Base-by-base conservation (phyloP, 2,113 vertebrate genomes). In the Catharus bicknelli region DNA sequence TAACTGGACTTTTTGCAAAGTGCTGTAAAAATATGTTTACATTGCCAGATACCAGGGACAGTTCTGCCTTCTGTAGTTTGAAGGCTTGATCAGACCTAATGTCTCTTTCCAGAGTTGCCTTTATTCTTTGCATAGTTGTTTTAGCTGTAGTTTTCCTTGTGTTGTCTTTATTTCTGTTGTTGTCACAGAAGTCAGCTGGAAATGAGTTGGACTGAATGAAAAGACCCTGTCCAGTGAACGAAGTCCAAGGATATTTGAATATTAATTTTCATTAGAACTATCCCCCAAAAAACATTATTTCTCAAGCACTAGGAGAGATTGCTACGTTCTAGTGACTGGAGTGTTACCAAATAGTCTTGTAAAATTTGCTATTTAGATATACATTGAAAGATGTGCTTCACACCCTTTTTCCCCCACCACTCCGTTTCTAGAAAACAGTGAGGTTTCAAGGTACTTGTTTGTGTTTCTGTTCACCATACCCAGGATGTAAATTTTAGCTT, bases 361-460 rank as follows among this genome's bases (percentile, higher is more conserved):
- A 30, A 78, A 29, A 5, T 47, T 69, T 82, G 20, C 9, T 54
- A 0, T 84, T 81, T 53, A 27, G 29, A 70, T 55, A 54, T 54
- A 21, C 0, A 15, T 10, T 69, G 53, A 75, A 82, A 70, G 15
- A 19, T 69, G 16, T 22, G 9, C 13, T 54, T 78, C 34, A 25
- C 10, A 25, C 7, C 2, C 29, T 7, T 11, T 62, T 78, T 13
- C 32, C 2, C 14, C 4, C 8, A 2, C 1, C 15, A 14, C 11
- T 14, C 7, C 5, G 16, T 43, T 86, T 91, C 20, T 77, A 47
- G 23, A 36, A 78, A 68, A 8, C 40, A 26, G 4, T 48, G 21
- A 53, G 25, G 13, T 50, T 48, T 48, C 22, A 27, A 54, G 22
- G 5, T 59, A 7, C 34, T 55, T 63, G 3, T 18, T 68, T 68